phyloP scores from a whole-genome alignment of 1,140 invertebrate species.

The Eubasilissa regina region DNA sequence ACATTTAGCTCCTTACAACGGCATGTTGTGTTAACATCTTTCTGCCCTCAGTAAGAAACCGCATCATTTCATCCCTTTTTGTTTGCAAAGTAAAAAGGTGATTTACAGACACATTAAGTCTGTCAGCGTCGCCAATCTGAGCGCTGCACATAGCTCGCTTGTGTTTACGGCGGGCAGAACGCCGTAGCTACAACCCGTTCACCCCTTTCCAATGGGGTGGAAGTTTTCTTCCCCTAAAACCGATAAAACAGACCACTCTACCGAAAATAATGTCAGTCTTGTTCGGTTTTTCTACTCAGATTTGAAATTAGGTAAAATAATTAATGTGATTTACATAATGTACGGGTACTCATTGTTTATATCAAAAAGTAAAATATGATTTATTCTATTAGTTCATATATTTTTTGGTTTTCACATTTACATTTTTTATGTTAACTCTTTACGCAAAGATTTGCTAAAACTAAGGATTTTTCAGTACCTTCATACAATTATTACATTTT shows the following conservation, averaged over 20 bases:
- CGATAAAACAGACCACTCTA: constrained; percentile 49
- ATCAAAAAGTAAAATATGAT: too few species aligned
- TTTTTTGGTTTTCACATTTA: too few species aligned
- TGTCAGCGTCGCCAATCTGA: constrained; percentile 29
- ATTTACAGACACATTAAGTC: constrained; percentile 35
- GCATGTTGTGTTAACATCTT: constrained; percentile 9
- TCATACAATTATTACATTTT: too few species aligned
- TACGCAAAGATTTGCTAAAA: too few species aligned
- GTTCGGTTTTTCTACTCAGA: constrained; percentile 1
- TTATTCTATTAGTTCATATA: too few species aligned
- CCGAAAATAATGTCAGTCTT: constrained; percentile 48
- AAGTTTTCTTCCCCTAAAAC: constrained; percentile 1
- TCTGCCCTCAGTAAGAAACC: background rate
- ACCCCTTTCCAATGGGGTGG: constrained; percentile 39
- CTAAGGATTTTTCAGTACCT: too few species aligned
- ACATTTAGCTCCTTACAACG: background rate
- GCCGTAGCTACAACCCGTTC: constrained; percentile 27
- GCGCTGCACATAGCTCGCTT: constrained; percentile 3
- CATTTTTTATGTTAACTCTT: too few species aligned
- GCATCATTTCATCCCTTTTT: constrained; percentile 19
- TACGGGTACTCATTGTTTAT: too few species aligned
- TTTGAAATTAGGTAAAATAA: background rate
- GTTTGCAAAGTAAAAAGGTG: constrained; percentile 34
- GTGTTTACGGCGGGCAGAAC: constrained; percentile 3
- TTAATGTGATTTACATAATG: too few species aligned